A percentile compares a stretch with the other conserved stretches of the same genome.
Conservation (phyloP, 1,140 invertebrate species). For the Drosophila asahinai region DNA sequence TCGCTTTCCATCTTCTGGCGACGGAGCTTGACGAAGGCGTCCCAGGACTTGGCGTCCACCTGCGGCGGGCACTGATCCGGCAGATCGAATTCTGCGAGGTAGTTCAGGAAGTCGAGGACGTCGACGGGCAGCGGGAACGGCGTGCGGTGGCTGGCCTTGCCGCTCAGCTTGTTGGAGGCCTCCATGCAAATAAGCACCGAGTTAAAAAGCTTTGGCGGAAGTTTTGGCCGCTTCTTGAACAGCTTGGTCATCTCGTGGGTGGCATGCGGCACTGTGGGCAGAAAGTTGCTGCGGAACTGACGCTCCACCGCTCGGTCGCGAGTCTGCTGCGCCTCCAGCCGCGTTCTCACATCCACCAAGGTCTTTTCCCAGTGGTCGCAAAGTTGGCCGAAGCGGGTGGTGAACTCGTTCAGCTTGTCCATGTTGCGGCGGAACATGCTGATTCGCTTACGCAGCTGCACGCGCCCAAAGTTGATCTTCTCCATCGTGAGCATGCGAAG, state of each 20-base stretch:
- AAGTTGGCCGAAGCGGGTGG: slow-evolving; percentile 38
- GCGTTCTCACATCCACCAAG: slow-evolving; percentile 43
- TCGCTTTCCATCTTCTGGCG: slow-evolving; percentile 87
- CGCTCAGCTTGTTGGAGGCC: slow-evolving; percentile 83
- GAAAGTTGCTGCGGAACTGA: slow-evolving; percentile 85
- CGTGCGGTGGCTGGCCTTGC: slow-evolving; percentile 59
- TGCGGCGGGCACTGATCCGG: slow-evolving; percentile 72
- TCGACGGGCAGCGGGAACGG: slow-evolving; percentile 85
- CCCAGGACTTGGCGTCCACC: slow-evolving; percentile 86
- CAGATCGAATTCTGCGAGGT: slow-evolving; percentile 56
- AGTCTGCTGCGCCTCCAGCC: slow-evolving; percentile 61
- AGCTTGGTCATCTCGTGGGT: slow-evolving; percentile 78
- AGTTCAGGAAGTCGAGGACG: slow-evolving; percentile 86
- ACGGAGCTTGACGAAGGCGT: slow-evolving; percentile 86
- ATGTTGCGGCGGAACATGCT: slow-evolving; percentile 31
- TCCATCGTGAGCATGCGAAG: slow-evolving; percentile 70
- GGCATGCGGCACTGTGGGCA: slow-evolving; percentile 61
- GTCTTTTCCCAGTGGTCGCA: slow-evolving; percentile 61
- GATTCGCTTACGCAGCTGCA: slow-evolving; percentile 47
- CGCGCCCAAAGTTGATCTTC: slow-evolving; percentile 48
- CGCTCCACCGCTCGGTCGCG: slow-evolving; percentile 85
- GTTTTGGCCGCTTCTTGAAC: slow-evolving; percentile 86
- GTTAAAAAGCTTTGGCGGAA: slow-evolving; percentile 72
- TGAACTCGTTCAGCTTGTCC: slow-evolving; percentile 62
- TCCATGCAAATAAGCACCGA: slow-evolving; percentile 85